A percentile compares a stretch with the other conserved stretches of the same genome.
Conservation (phyloP, 1,140 invertebrate species). For the Drosophila pallidifrons region DNA sequence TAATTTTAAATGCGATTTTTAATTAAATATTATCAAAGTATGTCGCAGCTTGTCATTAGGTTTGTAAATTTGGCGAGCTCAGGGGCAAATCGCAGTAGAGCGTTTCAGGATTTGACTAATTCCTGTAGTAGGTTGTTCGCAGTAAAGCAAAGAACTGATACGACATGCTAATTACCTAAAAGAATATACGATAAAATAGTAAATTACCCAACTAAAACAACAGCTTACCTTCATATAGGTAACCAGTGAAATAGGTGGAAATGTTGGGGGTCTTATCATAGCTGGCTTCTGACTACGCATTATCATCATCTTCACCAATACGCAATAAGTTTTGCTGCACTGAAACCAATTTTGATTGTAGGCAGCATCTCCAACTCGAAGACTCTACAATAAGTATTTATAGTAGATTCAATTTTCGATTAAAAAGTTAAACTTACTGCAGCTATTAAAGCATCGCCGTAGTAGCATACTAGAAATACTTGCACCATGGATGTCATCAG, state of each 20-base stretch:
- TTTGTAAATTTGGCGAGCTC: background rate
- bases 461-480: constrained; percentile 77
- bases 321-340: constrained; percentile 61
- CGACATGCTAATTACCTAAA: constrained; percentile 75
- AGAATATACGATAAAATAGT: background rate
- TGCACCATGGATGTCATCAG: constrained; percentile 78
- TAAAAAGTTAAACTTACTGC: constrained; percentile 41
- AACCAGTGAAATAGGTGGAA: constrained; percentile 75
- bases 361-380: constrained; percentile 71
- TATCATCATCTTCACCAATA: constrained; percentile 67
- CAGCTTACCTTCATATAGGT: constrained; percentile 77
- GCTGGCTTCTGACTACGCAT: constrained; percentile 74
- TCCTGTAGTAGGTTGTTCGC: constrained; percentile 59
- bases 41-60: constrained; percentile 42
- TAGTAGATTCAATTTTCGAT: background rate
- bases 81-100: too few species aligned
- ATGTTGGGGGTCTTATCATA: constrained; percentile 70
- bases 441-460: constrained; percentile 70
- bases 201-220: background rate
- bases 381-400: constrained; percentile 46
- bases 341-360: constrained; percentile 82
- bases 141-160: constrained; percentile 76
- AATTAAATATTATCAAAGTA: constrained; percentile 81
- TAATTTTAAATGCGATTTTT: constrained; percentile 83
- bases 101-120: constrained; percentile 8